Conservation (phyloP, 2,888 invertebrate genomes). For the Caenorhabditis afra region DNA sequence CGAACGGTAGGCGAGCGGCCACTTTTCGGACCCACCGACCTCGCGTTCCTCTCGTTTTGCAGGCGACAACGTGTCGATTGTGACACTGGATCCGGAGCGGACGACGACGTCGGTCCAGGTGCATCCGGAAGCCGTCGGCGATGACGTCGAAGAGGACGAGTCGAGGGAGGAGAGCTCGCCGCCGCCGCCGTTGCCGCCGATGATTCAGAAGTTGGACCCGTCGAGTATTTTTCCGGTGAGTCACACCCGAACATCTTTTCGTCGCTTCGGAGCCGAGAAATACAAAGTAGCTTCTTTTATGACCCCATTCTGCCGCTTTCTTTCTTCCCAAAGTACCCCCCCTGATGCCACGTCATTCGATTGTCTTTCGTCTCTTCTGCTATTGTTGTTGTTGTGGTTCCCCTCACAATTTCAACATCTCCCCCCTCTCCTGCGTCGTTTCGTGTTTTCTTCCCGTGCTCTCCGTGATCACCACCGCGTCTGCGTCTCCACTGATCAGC, state of each 20-base stretch:
- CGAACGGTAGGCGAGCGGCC: constrained; percentile 16
- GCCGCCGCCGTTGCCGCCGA: constrained; percentile 42
- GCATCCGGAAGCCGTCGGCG: constrained; percentile 19
- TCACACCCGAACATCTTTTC: no score
- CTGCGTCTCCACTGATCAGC: constrained; percentile 30
- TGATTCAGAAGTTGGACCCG: constrained; percentile 41
- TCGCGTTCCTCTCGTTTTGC: background rate
- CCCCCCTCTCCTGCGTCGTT: no score
- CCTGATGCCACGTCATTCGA: constrained; percentile 45
- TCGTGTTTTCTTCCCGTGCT: no score
- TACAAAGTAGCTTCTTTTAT: no score
- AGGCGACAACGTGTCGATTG: constrained; percentile 53
- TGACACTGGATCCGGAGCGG: constrained; percentile 45
- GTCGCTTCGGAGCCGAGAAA: no score
- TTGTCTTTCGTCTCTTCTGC: constrained; percentile 13
- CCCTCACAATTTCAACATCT: no score
- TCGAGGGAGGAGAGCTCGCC: background rate
- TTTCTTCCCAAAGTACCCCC: constrained; percentile 1
- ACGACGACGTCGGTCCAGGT: constrained; percentile 20
- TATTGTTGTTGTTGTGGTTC: no score
- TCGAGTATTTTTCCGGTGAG: constrained; percentile 24
- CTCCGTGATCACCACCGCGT: no score
- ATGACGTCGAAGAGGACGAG: constrained; percentile 18
- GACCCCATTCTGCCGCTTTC: constrained; percentile 11
- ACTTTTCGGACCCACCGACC: constrained; percentile 3